Evolutionary conservation across 2,797 vertebrate species (phyloP), one percentile per base, ranked within the genome.

Genomic region (Megaceryle alcyon): DNA sequence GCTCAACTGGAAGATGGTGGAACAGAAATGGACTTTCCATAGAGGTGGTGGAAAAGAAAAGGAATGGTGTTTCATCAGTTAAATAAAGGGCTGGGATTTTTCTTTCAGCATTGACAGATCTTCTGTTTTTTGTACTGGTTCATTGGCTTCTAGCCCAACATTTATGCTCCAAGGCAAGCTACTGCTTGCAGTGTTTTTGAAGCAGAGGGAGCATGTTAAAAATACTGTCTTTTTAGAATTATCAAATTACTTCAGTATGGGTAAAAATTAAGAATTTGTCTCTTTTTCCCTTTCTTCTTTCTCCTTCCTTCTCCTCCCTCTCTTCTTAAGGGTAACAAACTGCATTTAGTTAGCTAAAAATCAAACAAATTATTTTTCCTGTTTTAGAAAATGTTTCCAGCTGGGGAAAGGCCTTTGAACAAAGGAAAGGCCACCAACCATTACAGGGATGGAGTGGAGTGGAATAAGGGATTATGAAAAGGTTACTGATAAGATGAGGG

Each of bases 11-110:
- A 90, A 37, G 56, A 90, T 0, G 5, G 66, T 66, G 82, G 69
- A 81, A 84, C 25, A 91, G 89, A 96, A 94, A 94, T 90, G 80
- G 65, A 91, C 65, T 94, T 96, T 89, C 94, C 84, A 92, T 59
- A 87, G 92, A 91, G 26, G 75, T 87, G 71, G 44, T 78, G 33
- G 61, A 79, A 79, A 91, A 96, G 66, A 89, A 94, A 94, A 96
- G 59, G 17, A 44, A 88, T 79, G 46, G 35, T 1, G 0, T 83
- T 95, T 90, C 73, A 91, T 90, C 84, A 61, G 35, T 82, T 94
- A 69, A 90, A 11, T 69, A 72, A 88, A 86, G 33, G 46, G 59
- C 79, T 78, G 39, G 26, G 87, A 83, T 92, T 95, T 89, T 92
- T 79, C 61, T 92, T 83, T 91, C 53, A 93, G 79, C 5, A 0